Conservation (phyloP, 1,140 invertebrate genomes). For the Anastatus disparis region DNA sequence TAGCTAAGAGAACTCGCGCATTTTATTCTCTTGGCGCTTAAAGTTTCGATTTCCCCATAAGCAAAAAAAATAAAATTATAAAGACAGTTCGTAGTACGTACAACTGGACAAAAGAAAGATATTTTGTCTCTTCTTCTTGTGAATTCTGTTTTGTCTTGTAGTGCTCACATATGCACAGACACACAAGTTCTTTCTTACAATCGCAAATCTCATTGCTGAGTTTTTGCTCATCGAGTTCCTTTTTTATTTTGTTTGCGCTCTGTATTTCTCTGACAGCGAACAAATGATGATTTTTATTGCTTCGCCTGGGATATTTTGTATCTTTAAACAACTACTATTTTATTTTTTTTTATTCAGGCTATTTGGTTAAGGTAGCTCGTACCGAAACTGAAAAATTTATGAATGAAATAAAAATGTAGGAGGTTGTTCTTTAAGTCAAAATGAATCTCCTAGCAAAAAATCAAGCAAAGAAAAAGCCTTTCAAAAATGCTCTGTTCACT, state of each 20-base stretch:
- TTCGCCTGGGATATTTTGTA: background rate
- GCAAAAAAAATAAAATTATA: background rate
- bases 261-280: background rate
- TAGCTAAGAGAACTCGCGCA: too few species aligned
- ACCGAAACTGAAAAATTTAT: too few species aligned
- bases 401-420: too few species aligned
- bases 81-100: background rate
- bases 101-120: background rate
- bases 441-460: too few species aligned
- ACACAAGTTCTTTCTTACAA: too few species aligned
- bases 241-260: background rate
- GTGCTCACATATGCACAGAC: too few species aligned
- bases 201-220: background rate
- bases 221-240: background rate
- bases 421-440: too few species aligned
- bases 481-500: too few species aligned
- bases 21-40: background rate
- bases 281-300: background rate
- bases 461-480: too few species aligned
- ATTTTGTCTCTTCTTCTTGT: background rate
- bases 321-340: background rate
- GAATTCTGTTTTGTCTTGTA: background rate
- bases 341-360: too few species aligned
- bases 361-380: too few species aligned
- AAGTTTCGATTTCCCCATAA: conserved; percentile 18